These are phyloP conservation scores for Acanthurus leucopareius DNA, from an alignment of 2,797 vertebrate genomes.

Conservation along the genomic window DNA sequence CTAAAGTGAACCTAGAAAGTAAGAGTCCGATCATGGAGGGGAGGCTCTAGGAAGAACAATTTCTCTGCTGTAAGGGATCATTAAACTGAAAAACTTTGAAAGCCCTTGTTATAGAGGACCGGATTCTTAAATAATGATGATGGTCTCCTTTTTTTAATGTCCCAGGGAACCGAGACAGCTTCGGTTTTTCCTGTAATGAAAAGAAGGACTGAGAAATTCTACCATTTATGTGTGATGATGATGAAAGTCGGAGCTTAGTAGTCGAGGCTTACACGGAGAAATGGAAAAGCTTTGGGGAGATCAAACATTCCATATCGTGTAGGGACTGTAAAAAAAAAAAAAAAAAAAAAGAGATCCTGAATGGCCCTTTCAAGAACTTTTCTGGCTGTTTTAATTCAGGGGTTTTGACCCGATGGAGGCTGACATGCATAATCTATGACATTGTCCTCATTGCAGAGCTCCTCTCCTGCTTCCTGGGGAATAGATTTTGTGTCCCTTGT, in stretches of 20 bases:
- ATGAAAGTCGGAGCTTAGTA: conserved; percentile 61
- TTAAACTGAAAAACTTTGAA: conserved; percentile 50
- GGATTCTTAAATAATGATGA: conserved; percentile 50
- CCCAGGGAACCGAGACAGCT: conserved; percentile 35
- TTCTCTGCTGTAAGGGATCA: conserved; percentile 35
- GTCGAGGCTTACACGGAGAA: conserved; percentile 36
- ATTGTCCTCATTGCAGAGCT: conserved; percentile 61
- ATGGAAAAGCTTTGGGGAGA: conserved; percentile 44
- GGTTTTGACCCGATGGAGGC: conserved; percentile 67
- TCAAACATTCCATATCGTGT: conserved; percentile 46
- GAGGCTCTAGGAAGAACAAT: conserved; percentile 6
- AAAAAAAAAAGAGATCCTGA: conserved; percentile 6
- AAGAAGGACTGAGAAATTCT: conserved; percentile 48
- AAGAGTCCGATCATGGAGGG: not conserved
- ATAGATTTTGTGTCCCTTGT: conserved; percentile 64
- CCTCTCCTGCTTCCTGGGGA: conserved; percentile 62
- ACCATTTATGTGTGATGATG: conserved; percentile 55
- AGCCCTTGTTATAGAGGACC: conserved; percentile 12
- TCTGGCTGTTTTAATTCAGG: conserved; percentile 67
- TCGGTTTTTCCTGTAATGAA: conserved; percentile 49
- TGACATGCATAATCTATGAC: conserved; percentile 79
- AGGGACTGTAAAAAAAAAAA: conserved; percentile 20
- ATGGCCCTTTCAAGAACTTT: conserved; percentile 60
- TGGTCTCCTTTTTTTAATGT: conserved; percentile 41
- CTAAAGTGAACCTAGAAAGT: conserved; percentile 15